Base-by-base conservation (phyloP, 2,888 invertebrate species). In the Pyrgus malvae region DNA sequence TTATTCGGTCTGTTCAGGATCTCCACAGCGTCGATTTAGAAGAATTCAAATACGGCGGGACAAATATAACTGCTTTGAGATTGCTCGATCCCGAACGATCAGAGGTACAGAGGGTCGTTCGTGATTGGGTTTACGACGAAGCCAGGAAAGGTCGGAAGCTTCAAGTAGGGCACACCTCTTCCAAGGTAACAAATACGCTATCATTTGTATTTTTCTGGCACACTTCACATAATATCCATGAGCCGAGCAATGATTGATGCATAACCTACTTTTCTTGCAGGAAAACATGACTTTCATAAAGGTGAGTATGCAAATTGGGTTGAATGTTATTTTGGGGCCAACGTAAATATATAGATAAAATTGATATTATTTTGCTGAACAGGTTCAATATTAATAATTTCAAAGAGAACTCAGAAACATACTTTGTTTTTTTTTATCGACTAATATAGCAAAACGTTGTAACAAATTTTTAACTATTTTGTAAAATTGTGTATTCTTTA, bases 11-110 rank as follows among this genome's bases (percentile, higher is more conserved):
- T 5, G 12, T 40, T 3, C 21, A 97, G 97, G 98, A 98, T 82
- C 91, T 98, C 60, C 96, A 98, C 72, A 97, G 96, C 51, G 94
- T 99, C 27, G 96, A 98, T 84, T 90, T 98, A 71, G 97, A 97
- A 72, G 97, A 97, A 80, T 98, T 98, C 82, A 96, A 96, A 78
- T 97, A 98, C 80, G 97, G 97, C 6, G 98, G 98, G 25, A 98
- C 98, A 19, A 98, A 98, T 83, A 97, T 99, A 65, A 98, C 98
- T 1, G 97, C 98, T 3, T 94, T 98, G 74, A 93, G 98, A 64
- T 88, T 99, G 64, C 94, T 98, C 38, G 97, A 98, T 80, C 96
- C 96, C 17, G 93, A 94, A 60, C 93, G 94, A 62, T 92, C 94
- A n/a, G 94, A 95, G 68, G 94, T 97, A 19, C 93, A 94, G 72